Evolutionary conservation across 2,888 invertebrate species (phyloP).

Genomic region (Leucania comma): DNA sequence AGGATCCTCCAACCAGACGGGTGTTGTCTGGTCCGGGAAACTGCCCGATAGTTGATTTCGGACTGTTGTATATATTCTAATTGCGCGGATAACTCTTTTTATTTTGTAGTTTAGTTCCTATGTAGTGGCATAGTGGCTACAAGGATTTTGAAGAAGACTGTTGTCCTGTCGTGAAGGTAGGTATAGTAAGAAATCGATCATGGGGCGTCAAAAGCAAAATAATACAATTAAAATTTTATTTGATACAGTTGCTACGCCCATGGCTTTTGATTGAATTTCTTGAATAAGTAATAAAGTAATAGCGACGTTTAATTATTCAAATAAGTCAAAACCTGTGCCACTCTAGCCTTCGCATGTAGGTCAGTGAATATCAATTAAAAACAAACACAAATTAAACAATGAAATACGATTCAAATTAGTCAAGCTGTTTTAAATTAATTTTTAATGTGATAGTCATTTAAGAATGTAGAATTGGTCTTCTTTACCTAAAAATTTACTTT

Average conservation of each 20-base stretch:
- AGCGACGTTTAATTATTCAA: conserved; percentile 24
- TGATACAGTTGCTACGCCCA: not conserved
- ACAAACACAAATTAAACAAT: conserved; percentile 14
- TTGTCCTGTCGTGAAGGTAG: not conserved
- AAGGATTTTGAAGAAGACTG: not conserved
- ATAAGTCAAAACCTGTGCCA: conserved; percentile 6
- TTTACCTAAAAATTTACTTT: too few species aligned
- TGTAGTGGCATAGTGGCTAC: too few species aligned
- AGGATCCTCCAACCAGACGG: too few species aligned
- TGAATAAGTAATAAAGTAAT: conserved; percentile 25
- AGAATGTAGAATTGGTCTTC: not conserved
- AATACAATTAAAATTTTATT: conserved; percentile 7
- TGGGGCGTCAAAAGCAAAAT: not conserved
- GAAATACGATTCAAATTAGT: conserved; percentile 20
- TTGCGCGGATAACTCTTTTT: too few species aligned
- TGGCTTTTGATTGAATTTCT: conserved; percentile 13
- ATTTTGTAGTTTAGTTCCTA: too few species aligned
- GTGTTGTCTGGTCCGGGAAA: too few species aligned
- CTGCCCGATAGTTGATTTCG: too few species aligned
- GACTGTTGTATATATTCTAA: too few species aligned
- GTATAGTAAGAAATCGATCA: not conserved
- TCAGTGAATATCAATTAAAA: conserved; percentile 38
- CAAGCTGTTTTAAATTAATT: not conserved
- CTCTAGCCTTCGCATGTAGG: conserved; percentile 43
- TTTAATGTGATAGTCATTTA: not conserved